phyloP scores from a whole-genome alignment of 2,888 invertebrate genomes.

The Drosophila limbata region DNA sequence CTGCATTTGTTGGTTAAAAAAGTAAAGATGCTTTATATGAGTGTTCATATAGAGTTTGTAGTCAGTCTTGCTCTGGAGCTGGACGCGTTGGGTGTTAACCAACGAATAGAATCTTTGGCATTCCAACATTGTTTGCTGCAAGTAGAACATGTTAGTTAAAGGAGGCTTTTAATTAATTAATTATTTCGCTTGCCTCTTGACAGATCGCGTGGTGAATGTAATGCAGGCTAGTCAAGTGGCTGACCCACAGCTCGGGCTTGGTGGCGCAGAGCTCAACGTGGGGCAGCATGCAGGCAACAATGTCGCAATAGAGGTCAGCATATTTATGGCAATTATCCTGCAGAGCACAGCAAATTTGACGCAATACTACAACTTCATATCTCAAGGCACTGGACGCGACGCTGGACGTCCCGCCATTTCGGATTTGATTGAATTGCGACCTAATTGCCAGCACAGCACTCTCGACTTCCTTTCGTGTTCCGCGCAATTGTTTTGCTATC shows the following conservation, averaged over 20 bases:
- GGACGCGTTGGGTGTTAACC: conserved; percentile 50
- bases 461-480: conserved; percentile 47
- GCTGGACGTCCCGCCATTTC: conserved; percentile 46
- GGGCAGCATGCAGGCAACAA: conserved; percentile 59
- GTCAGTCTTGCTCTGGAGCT: conserved; percentile 61
- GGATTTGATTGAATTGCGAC: conserved; percentile 32
- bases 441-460: conserved; percentile 31
- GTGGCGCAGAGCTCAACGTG: conserved; percentile 50
- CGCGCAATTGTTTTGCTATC: conserved; percentile 48
- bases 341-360: conserved; percentile 58
- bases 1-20: conserved; percentile 45
- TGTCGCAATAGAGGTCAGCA: conserved; percentile 67
- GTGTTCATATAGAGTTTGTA: conserved; percentile 63
- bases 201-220: conserved; percentile 69
- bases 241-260: conserved; percentile 63
- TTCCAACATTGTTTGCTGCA: conserved; percentile 55
- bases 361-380: conserved; percentile 56
- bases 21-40: conserved; percentile 64
- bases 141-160: background rate
- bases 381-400: conserved; percentile 49
- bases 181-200: conserved; percentile 52
- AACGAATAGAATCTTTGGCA: conserved; percentile 60
- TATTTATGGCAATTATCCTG: conserved; percentile 59
- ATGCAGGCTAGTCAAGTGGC: conserved; percentile 64
- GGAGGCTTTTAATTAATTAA: background rate